These are phyloP conservation scores for Sphenopsis melanotis DNA, from an alignment of 2,797 vertebrate genomes.

Conservation along the genomic window DNA sequence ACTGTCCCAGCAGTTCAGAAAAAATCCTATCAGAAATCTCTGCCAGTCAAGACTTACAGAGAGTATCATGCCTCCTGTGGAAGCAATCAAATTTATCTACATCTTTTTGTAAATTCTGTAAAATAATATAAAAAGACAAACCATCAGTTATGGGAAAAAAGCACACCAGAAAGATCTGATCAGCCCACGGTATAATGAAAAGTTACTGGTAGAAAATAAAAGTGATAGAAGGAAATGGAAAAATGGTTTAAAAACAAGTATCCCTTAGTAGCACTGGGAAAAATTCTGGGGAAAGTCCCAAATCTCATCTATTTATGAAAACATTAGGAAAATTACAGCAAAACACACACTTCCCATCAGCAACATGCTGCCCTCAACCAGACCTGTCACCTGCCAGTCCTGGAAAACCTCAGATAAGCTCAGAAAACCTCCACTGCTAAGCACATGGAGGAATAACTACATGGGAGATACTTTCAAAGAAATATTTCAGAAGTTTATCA, in stretches of 20 bases:
- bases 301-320: background rate
- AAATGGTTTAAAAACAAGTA: background rate
- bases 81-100: background rate
- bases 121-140: background rate
- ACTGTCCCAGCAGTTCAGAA: background rate
- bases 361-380: background rate
- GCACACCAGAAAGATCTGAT: background rate
- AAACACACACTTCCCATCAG: background rate
- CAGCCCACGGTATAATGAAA: background rate
- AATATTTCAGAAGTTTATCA: background rate
- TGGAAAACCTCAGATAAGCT: background rate
- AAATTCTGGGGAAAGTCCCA: background rate
- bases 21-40: background rate
- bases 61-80: background rate
- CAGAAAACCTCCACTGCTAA: background rate
- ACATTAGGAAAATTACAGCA: background rate
- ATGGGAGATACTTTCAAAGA: background rate
- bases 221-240: background rate
- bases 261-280: background rate
- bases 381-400: background rate
- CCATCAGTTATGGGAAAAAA: background rate
- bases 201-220: background rate
- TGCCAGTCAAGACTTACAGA: background rate
- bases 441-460: background rate
- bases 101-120: background rate